These are phyloP conservation scores for Delia radicum DNA, from an alignment of 1,140 invertebrate species.

Conservation along the genomic window DNA sequence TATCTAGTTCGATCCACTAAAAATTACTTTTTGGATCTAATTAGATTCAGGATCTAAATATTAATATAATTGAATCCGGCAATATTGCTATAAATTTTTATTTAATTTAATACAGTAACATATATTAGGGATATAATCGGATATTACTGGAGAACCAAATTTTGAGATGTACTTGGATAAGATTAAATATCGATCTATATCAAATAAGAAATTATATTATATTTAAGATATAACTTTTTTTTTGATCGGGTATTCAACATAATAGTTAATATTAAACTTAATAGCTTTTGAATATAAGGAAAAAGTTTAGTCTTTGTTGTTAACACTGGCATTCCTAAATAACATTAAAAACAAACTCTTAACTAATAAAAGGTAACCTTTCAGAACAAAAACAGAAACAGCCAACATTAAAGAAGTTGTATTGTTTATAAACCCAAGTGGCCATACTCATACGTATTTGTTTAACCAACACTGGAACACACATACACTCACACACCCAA, in stretches of 20 bases:
- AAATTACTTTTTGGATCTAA: too few species aligned
- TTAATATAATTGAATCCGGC: too few species aligned
- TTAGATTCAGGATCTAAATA: too few species aligned
- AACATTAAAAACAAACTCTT: constrained; percentile 16
- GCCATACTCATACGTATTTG: neutral
- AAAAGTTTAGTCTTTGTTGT: constrained; percentile 1
- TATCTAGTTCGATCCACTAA: too few species aligned
- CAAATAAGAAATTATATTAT: too few species aligned
- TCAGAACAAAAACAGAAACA: neutral
- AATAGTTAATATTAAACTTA: neutral
- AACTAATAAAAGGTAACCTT: constrained; percentile 7
- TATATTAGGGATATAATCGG: too few species aligned
- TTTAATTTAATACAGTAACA: too few species aligned
- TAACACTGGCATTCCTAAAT: constrained; percentile 1
- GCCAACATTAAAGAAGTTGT: neutral
- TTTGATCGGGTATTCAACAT: too few species aligned
- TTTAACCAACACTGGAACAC: neutral
- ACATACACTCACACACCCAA: neutral
- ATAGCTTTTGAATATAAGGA: neutral
- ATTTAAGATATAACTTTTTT: neutral
- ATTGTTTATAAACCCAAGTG: constrained; percentile 1
- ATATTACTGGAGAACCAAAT: too few species aligned
- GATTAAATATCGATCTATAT: too few species aligned
- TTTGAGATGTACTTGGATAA: too few species aligned
- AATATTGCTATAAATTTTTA: too few species aligned